These are phyloP conservation scores for Nomada flava DNA, from an alignment of 2,888 invertebrate genomes.

Conservation along the genomic window DNA sequence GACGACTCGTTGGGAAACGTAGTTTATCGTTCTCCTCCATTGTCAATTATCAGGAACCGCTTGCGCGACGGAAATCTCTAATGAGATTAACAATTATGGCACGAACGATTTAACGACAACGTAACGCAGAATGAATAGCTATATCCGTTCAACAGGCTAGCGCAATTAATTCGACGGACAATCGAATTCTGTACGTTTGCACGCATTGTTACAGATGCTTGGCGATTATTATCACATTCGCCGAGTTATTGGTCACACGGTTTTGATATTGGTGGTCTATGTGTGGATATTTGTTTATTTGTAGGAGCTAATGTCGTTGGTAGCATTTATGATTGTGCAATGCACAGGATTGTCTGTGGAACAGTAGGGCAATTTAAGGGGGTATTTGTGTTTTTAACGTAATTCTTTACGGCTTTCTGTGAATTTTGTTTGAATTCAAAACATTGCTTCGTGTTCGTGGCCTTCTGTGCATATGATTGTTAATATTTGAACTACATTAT, in stretches of 20 bases:
- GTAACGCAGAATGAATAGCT: conserved; percentile 1
- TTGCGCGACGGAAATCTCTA: conserved; percentile 11
- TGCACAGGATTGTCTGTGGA: too few species aligned
- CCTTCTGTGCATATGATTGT: too few species aligned
- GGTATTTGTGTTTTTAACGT: too few species aligned
- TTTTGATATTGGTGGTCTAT: background rate
- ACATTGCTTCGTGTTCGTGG: too few species aligned
- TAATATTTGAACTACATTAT: too few species aligned
- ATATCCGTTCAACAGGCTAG: conserved; percentile 3
- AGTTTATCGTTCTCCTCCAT: conserved; percentile 14
- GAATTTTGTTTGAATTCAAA: too few species aligned
- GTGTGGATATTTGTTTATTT: too few species aligned
- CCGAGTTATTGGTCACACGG: conserved; percentile 8
- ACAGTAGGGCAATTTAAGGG: too few species aligned
- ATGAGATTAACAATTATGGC: conserved; percentile 32
- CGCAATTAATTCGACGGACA: conserved; percentile 14
- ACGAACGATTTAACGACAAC: conserved; percentile 18
- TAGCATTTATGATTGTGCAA: background rate
- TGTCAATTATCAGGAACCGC: conserved; percentile 16
- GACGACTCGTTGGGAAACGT: background rate
- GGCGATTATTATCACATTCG: background rate
- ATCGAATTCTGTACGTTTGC: conserved; percentile 12
- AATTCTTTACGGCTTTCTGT: too few species aligned
- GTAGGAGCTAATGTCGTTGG: background rate
- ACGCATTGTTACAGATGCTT: conserved; percentile 2